phyloP scores from a whole-genome alignment of 2,113 vertebrate genomes.

The Xyliphius kryptos region DNA sequence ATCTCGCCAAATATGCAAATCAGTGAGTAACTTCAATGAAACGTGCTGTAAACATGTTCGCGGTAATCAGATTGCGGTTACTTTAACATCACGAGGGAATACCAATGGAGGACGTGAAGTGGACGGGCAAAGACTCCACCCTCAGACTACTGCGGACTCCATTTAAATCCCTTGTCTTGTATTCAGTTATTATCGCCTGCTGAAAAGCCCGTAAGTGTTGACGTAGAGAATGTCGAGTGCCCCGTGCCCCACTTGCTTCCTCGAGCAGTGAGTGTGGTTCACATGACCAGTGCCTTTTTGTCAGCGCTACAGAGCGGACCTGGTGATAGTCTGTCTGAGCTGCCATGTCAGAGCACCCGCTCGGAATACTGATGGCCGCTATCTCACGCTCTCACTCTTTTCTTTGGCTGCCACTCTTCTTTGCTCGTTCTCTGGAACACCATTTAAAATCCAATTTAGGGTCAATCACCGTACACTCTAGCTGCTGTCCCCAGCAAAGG shows the following conservation, averaged over 20 bases:
- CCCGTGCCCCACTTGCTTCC: neutral
- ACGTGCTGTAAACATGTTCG: too few relatives aligned
- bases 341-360: neutral
- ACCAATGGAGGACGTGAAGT: too few relatives aligned
- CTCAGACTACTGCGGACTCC: conserved; percentile 12
- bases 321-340: neutral
- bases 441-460: conserved; percentile 37
- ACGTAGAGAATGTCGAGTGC: conserved; percentile 21
- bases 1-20: too few relatives aligned
- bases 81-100: too few relatives aligned
- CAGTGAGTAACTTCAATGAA: too few relatives aligned
- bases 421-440: conserved; percentile 17
- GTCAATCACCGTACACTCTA: conserved; percentile 15
- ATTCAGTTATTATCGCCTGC: conserved; percentile 44
- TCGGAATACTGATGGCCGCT: conserved; percentile 16
- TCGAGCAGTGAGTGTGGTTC: neutral
- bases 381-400: neutral
- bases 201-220: conserved; percentile 37
- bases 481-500: conserved; percentile 7
- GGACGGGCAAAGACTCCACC: too few relatives aligned
- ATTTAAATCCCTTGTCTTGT: conserved; percentile 55
- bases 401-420: conserved; percentile 5
- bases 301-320: neutral
- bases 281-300: neutral
- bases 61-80: too few relatives aligned